Evolutionary conservation across 2,113 vertebrate genomes (phyloP).

Genomic region (Ciconia stormi): DNA sequence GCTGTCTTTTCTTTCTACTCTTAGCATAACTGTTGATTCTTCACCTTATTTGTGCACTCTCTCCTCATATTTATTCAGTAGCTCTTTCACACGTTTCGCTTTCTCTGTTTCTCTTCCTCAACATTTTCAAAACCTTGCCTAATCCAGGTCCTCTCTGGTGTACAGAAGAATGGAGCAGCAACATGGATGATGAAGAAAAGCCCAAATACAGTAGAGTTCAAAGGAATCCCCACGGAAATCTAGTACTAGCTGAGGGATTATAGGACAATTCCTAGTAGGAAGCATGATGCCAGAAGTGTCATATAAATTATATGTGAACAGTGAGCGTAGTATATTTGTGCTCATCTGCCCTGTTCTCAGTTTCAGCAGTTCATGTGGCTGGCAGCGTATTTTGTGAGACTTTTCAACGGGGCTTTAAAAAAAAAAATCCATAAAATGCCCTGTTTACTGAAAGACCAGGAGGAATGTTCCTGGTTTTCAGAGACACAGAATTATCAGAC

Average conservation of each 20-base stretch:
- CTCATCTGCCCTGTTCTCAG: neutral
- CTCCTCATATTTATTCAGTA: neutral
- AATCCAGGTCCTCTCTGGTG: neutral
- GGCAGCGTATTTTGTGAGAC: neutral
- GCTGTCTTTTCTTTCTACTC: neutral
- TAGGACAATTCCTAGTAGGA: neutral
- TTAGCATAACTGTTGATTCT: neutral
- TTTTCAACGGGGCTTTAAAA: neutral
- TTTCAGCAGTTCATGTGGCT: neutral
- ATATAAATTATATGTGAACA: neutral
- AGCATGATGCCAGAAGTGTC: neutral
- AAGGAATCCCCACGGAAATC: neutral
- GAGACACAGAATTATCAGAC: neutral
- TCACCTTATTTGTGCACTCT: neutral
- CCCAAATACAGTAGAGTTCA: neutral
- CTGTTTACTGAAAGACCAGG: neutral
- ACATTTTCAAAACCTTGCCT: neutral
- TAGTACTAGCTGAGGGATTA: neutral
- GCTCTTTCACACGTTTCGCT: neutral
- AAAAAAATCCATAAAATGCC: neutral
- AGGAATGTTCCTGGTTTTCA: neutral
- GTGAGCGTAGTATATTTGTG: fast-evolving
- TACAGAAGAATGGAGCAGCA: neutral
- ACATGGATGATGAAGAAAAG: neutral
- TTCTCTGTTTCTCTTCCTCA: neutral